Evolutionary conservation across 2,797 vertebrate genomes (phyloP).

Genomic region (Sebastes elongatus): DNA sequence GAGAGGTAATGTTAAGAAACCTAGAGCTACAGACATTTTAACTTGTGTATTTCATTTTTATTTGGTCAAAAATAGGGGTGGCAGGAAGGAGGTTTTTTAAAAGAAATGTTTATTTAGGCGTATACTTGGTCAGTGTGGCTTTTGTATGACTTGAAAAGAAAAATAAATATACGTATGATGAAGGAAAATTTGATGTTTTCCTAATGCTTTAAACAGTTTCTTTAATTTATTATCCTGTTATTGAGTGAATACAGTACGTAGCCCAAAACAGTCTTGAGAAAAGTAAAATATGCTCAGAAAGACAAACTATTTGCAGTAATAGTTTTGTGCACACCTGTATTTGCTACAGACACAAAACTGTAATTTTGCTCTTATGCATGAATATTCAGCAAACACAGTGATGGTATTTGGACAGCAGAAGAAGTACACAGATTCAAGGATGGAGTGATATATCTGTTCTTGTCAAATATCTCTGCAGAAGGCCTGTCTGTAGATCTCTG

Average conservation of each 20-base stretch:
- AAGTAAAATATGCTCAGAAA: not conserved
- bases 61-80: not conserved
- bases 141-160: not conserved
- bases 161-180: not conserved
- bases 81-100: not conserved
- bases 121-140: not conserved
- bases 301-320: not conserved
- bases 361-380: not conserved
- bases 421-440: not conserved
- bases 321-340: not conserved
- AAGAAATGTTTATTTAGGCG: not conserved
- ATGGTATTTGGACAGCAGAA: not conserved
- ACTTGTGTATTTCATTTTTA: not conserved
- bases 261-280: too few species aligned
- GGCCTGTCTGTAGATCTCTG: not conserved
- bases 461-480: not conserved
- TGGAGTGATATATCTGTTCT: slow-evolving; percentile 35
- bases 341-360: not conserved
- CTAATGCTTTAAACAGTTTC: not conserved
- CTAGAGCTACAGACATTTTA: not conserved
- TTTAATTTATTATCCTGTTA: not conserved
- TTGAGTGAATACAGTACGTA: not conserved
- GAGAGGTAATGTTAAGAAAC: too few species aligned
- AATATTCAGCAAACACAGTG: not conserved
- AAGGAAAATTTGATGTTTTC: not conserved